Percentiles rank a stretch among this genome's conserved stretches.
phyloP scores from a whole-genome alignment of 2,888 invertebrate genomes.

The Idaea aversata region DNA sequence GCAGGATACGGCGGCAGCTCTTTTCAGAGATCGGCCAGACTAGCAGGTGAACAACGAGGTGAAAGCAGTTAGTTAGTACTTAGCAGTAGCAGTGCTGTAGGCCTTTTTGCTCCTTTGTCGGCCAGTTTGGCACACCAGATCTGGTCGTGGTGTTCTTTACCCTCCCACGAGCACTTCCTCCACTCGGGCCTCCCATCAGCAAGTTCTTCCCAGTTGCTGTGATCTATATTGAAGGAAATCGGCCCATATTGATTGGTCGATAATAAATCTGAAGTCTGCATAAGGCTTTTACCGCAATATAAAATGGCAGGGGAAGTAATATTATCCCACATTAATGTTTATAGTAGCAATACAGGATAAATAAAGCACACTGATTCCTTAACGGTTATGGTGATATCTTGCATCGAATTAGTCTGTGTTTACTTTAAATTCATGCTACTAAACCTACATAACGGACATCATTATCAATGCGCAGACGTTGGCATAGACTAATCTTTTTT shows the following conservation, averaged over 20 bases:
- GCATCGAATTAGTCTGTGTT: neutral
- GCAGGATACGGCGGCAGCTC: no score
- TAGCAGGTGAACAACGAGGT: no score
- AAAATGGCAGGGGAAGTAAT: constrained; percentile 9
- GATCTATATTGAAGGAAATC: neutral
- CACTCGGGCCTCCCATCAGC: no score
- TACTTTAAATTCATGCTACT: neutral
- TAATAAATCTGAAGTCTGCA: neutral
- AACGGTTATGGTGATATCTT: neutral
- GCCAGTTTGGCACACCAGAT: no score
- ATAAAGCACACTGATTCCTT: constrained; percentile 1
- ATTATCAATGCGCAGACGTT: no score
- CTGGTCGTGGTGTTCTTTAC: no score
- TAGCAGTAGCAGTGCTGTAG: no score
- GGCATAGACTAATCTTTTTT: no score
- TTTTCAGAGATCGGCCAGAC: no score
- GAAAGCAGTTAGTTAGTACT: no score
- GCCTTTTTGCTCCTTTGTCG: no score
- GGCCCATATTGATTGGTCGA: neutral
- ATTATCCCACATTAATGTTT: constrained; percentile 1
- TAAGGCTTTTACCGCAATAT: neutral
- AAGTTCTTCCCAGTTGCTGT: neutral
- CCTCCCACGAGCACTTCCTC: no score
- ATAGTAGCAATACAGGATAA: constrained; percentile 5
- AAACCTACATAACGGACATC: neutral